Evolutionary conservation across 1,140 invertebrate species (phyloP), one percentile per base, ranked within the genome.

Genomic region (Cyclargus thomasi): DNA sequence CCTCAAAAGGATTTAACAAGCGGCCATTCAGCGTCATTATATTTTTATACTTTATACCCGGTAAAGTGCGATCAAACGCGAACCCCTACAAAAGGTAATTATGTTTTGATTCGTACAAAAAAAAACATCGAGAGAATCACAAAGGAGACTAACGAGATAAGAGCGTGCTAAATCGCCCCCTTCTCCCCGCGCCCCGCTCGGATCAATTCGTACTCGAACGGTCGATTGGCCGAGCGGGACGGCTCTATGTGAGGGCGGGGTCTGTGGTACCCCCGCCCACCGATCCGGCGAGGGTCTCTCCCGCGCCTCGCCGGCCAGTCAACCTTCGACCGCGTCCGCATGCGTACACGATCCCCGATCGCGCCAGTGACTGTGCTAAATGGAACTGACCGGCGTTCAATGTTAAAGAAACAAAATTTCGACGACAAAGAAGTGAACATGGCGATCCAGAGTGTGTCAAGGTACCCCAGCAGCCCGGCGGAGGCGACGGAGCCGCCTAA

Each of bases 401-500:
- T 90, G 87, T 88, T 90, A 90, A 90, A 85, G 77, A 90, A 88
- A 83, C 85, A 81, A 82, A 86, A 74, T 74, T 86, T 74, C 81
- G 86, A 88, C 73, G 84, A 88, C 70, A 83, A 81, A 84, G 90
- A 91, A 85, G 83, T 90, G 86, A 91, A 90, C 73, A 91, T 91
- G 90, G 89, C 89, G 87, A 91, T 91, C 82, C 83, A 91, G 80
- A 91, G 89, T 79, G 82, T 91, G 70, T 88, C 89, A 47, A 88
- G 87, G 67, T 90, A 90, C 76, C 83, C 85, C 63, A 88, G 86
- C 82, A 91, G 91, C 80, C 91, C 92, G 70, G 90, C 91, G n/a
- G 80, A 91, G 71, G 80, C 91, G 64, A 88, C 92, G 36, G 92
- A 92, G 67, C 89, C 92, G 62, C 92, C 91, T 72, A 92, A 92